Percentiles rank a stretch among this genome's conserved stretches.
These are phyloP conservation scores for Chromoteleia sp. DNA, from an alignment of 2,888 invertebrate genomes.

Conservation along the genomic window DNA sequence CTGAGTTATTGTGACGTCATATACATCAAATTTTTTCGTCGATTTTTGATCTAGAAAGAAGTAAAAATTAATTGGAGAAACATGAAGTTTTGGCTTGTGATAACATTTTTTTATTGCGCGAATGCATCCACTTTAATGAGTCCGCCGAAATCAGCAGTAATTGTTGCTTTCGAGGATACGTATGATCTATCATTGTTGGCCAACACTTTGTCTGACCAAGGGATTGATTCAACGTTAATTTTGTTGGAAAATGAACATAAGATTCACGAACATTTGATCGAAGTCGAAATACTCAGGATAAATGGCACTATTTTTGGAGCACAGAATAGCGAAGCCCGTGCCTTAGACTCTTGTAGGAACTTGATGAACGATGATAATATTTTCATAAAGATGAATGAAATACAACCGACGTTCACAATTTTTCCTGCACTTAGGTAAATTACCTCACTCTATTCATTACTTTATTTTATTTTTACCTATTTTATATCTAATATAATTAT, in stretches of 20 bases:
- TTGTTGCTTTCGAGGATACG: constrained; percentile 79
- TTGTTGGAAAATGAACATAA: constrained; percentile 73
- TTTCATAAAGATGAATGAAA: constrained; percentile 73
- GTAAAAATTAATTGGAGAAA: background rate
- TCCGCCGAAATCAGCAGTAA: constrained; percentile 80
- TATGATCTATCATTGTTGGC: constrained; percentile 82
- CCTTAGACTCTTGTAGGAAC: constrained; percentile 77
- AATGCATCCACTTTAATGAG: constrained; percentile 75
- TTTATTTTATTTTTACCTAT: constrained; percentile 3
- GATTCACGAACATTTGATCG: constrained; percentile 79
- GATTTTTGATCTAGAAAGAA: background rate
- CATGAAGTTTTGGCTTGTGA: constrained; percentile 38
- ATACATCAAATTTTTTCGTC: background rate
- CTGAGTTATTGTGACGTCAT: background rate
- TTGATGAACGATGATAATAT: constrained; percentile 76
- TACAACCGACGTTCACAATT: constrained; percentile 80
- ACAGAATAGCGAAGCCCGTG: constrained; percentile 69
- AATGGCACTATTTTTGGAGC: constrained; percentile 67
- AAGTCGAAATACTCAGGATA: constrained; percentile 77
- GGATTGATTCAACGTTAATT: constrained; percentile 79
- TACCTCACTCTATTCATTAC: too few relatives aligned
- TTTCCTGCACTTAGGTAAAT: constrained; percentile 81
- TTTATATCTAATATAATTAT: too few relatives aligned
- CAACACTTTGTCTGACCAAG: constrained; percentile 81
- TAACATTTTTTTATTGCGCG: constrained; percentile 58